phyloP scores from a whole-genome alignment of 2,113 vertebrate species.

The Ameiurus melas region DNA sequence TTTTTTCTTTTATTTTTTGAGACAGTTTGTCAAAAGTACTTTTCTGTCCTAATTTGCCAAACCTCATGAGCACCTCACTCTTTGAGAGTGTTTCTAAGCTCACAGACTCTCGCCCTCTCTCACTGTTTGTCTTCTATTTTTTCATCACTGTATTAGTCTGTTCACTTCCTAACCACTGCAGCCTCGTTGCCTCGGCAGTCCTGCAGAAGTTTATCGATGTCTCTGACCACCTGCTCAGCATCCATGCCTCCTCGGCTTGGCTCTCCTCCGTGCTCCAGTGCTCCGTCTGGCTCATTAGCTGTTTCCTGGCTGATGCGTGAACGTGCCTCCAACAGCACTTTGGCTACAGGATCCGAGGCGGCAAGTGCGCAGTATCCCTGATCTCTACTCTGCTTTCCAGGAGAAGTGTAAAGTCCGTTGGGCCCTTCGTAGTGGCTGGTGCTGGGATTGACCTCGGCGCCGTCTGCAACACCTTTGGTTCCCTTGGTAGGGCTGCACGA shows the following conservation, averaged over 20 bases:
- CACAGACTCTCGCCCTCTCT: conserved; percentile 14
- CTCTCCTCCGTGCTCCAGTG: conserved; percentile 82
- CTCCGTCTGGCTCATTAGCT: conserved; percentile 79
- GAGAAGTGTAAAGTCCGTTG: conserved; percentile 89
- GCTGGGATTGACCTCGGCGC: conserved; percentile 89
- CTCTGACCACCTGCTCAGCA: conserved; percentile 93
- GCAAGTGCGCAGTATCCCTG: conserved; percentile 70
- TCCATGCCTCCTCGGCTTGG: conserved; percentile 87
- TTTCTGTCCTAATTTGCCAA: conserved; percentile 7
- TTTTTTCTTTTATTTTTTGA: conserved; percentile 25
- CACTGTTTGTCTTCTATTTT: conserved; percentile 34
- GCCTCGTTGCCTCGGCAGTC: conserved; percentile 94
- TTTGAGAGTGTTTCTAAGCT: conserved; percentile 36
- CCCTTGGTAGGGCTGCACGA: conserved; percentile 93
- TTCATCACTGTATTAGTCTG: conserved; percentile 17
- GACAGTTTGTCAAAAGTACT: conserved; percentile 21
- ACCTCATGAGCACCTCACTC: conserved; percentile 21
- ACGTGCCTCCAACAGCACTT: conserved; percentile 88
- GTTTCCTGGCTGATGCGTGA: conserved; percentile 77
- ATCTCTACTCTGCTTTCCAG: conserved; percentile 89
- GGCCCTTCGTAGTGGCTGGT: conserved; percentile 79
- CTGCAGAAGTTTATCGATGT: conserved; percentile 98
- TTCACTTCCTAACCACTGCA: conserved; percentile 88
- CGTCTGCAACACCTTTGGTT: conserved; percentile 87
- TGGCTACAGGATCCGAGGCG: conserved; percentile 79